phyloP scores from a whole-genome alignment of 2,797 vertebrate species.

The Gadopsis bispinosus region DNA sequence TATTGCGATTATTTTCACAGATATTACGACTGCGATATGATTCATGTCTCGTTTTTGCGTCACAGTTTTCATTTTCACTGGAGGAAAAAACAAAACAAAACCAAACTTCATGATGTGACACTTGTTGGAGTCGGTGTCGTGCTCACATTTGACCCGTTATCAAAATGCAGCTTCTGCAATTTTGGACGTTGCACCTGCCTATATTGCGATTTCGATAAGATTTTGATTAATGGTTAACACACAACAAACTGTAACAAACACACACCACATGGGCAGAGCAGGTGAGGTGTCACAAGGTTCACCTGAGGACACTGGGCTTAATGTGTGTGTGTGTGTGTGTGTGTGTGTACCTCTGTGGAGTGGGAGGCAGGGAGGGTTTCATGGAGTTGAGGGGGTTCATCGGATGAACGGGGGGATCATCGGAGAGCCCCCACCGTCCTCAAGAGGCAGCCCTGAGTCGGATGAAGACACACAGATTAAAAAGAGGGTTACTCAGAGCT shows the following conservation, averaged over 20 bases:
- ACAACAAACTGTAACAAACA: constrained; percentile 11
- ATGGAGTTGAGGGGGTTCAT: constrained; percentile 81
- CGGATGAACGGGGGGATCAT: constrained; percentile 77
- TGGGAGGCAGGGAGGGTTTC: constrained; percentile 78
- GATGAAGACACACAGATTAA: constrained; percentile 28
- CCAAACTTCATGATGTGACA: too few species aligned
- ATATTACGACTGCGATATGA: too few species aligned
- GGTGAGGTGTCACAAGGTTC: constrained; percentile 42
- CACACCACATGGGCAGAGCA: constrained; percentile 1
- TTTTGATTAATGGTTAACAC: too few species aligned
- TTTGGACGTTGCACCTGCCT: too few species aligned
- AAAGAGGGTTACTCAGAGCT: constrained; percentile 51
- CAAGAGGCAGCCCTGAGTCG: constrained; percentile 58
- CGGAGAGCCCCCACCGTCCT: constrained; percentile 74
- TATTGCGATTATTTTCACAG: too few species aligned
- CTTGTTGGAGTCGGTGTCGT: too few species aligned
- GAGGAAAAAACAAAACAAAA: too few species aligned
- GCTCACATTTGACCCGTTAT: too few species aligned
- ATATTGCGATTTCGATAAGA: too few species aligned
- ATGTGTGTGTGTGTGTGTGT: constrained; percentile 25
- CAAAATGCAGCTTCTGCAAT: too few species aligned
- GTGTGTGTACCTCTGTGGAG: constrained; percentile 74
- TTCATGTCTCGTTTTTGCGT: too few species aligned
- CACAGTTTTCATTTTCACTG: too few species aligned
- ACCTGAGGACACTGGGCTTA: constrained; percentile 45